phyloP scores from a whole-genome alignment of 2,797 vertebrate genomes.

The Varecia variegata region DNA sequence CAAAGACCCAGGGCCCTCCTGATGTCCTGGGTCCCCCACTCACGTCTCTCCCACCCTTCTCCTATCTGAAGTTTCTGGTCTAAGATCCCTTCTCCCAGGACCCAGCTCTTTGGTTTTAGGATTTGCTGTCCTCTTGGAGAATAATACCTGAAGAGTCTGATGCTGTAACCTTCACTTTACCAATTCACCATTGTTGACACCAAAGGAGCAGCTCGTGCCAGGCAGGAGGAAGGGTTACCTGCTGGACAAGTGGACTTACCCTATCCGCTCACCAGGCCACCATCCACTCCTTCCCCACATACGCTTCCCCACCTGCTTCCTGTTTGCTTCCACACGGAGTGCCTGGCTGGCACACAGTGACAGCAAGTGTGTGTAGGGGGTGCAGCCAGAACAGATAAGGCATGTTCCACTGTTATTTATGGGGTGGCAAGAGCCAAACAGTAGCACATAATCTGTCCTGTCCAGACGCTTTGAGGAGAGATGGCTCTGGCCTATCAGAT shows the following conservation, averaged over 20 bases:
- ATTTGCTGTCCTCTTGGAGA: neutral
- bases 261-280: neutral
- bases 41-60: rapidly evolving
- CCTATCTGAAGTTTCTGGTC: neutral
- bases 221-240: too few species aligned
- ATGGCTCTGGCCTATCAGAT: neutral
- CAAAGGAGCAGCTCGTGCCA: rapidly evolving
- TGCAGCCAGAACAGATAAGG: neutral
- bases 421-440: neutral
- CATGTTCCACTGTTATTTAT: neutral
- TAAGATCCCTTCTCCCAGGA: neutral
- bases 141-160: neutral
- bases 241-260: neutral
- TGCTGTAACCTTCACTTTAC: neutral
- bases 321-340: too few species aligned
- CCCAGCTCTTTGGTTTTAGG: neutral
- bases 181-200: neutral
- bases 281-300: neutral
- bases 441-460: neutral
- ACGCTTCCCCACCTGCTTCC: rapidly evolving
- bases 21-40: neutral
- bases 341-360: neutral
- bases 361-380: neutral
- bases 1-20: neutral
- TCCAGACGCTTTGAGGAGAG: neutral